Evolutionary conservation across 2,888 invertebrate genomes (phyloP).

Genomic region (Eupithecia exiguata): DNA sequence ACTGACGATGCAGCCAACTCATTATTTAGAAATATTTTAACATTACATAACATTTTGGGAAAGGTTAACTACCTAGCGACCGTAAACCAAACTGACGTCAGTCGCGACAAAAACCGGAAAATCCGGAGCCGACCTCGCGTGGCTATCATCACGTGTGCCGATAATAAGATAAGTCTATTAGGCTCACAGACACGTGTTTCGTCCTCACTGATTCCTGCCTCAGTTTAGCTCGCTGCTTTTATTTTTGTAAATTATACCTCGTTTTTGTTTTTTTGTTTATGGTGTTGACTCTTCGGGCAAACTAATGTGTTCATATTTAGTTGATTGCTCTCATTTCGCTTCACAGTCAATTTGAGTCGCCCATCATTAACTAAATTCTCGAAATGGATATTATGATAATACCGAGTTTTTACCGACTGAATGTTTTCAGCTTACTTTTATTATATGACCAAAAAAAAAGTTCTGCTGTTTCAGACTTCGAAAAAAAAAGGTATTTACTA

Average conservation of each 20-base stretch:
- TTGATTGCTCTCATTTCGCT: background rate
- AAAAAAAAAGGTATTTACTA: too few relatives aligned
- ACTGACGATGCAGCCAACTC: background rate
- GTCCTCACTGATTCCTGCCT: background rate
- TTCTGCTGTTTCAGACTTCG: too few relatives aligned
- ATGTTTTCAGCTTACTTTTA: background rate
- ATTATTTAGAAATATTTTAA: constrained; percentile 13
- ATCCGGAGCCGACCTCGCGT: constrained; percentile 29
- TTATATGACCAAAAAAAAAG: background rate
- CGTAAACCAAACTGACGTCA: constrained; percentile 24
- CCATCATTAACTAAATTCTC: background rate
- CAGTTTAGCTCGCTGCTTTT: background rate
- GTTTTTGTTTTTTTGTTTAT: background rate
- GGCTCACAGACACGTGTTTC: constrained; percentile 9
- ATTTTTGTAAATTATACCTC: background rate
- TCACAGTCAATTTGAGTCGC: constrained; percentile 1
- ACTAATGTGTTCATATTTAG: constrained; percentile 3
- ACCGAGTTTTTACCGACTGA: background rate
- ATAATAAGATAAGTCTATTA: constrained; percentile 26
- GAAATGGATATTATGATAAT: constrained; percentile 3
- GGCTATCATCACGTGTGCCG: constrained; percentile 26
- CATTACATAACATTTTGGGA: constrained; percentile 11
- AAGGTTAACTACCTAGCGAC: constrained; percentile 21
- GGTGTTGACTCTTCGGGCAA: background rate
- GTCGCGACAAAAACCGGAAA: constrained; percentile 30